These are phyloP conservation scores for Taphrorychus bicolor DNA, from an alignment of 2,888 invertebrate species.

Conservation along the genomic window DNA sequence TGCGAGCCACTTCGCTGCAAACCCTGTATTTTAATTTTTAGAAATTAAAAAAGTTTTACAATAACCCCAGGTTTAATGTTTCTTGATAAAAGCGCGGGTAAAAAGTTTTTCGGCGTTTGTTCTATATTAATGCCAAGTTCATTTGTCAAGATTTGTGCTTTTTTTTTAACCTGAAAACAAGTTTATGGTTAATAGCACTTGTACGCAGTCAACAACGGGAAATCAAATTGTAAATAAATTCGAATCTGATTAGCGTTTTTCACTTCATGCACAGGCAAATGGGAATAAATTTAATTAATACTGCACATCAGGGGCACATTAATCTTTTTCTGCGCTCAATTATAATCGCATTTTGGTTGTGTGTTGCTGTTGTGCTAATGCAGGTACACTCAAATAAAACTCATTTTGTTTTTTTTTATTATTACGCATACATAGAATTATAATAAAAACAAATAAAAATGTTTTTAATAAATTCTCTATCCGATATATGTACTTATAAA, in stretches of 20 bases:
- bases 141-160: not conserved
- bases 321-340: not conserved
- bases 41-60: slow-evolving; percentile 24
- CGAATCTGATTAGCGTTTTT: not conserved
- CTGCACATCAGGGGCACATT: not conserved
- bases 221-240: not conserved
- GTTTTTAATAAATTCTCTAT: no score
- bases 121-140: not conserved
- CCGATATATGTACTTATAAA: no score
- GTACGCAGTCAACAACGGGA: not conserved
- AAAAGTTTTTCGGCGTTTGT: slow-evolving; percentile 4
- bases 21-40: slow-evolving; percentile 21
- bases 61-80: slow-evolving; percentile 9
- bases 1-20: slow-evolving; percentile 7
- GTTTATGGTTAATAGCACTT: no score
- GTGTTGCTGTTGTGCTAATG: not conserved
- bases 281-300: not conserved
- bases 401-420: no score
- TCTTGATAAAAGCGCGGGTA: slow-evolving; percentile 7
- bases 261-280: not conserved
- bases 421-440: no score
- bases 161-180: not conserved
- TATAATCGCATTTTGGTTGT: not conserved
- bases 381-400: not conserved
- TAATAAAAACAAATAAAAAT: no score